Evolutionary conservation across 2,797 vertebrate genomes (phyloP).

Genomic region (Microctenopoma steveboyesi): DNA sequence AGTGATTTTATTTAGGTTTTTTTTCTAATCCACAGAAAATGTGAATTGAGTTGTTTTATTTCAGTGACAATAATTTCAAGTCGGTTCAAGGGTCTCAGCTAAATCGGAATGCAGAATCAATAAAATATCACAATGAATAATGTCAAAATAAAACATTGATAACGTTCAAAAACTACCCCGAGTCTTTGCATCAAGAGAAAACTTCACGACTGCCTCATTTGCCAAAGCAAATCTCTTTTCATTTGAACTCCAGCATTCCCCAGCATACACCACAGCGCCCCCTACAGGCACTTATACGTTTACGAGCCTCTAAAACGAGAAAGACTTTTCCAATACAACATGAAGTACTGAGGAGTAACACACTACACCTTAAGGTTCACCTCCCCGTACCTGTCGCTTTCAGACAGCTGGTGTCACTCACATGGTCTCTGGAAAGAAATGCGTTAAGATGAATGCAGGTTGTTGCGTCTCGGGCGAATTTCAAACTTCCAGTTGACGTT

Average conservation of each 20-base stretch:
- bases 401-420: background rate
- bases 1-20: no score
- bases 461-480: no score
- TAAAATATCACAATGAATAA: no score
- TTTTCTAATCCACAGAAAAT: no score
- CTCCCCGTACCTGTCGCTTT: constrained; percentile 9
- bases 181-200: no score
- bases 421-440: constrained; percentile 5
- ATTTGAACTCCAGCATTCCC: background rate
- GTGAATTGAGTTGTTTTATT: background rate
- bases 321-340: background rate
- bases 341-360: background rate
- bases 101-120: constrained; percentile 7
- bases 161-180: no score
- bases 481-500: background rate
- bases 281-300: background rate
- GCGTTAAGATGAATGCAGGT: background rate
- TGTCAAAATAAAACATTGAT: constrained; percentile 3
- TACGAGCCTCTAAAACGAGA: background rate
- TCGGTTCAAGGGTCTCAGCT: constrained; percentile 17
- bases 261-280: background rate
- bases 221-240: background rate
- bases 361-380: constrained; percentile 17
- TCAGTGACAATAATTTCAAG: constrained; percentile 11
- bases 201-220: background rate